Base-by-base conservation (phyloP, 2,888 invertebrate species). In the Elmis aenea region DNA sequence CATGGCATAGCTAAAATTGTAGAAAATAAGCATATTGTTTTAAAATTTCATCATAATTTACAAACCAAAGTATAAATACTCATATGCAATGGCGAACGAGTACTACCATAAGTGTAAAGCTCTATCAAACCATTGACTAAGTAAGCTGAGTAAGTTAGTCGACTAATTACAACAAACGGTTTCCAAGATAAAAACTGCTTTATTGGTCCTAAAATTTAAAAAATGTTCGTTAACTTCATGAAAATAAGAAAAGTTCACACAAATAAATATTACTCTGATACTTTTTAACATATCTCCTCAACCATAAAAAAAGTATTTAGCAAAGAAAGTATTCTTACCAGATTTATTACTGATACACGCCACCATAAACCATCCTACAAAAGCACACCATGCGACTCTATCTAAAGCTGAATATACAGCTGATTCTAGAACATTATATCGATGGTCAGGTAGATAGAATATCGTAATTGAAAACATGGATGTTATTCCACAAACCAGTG, bases 81-180 rank as follows among this genome's bases (percentile, higher is more conserved):
- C 51, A 83, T 71, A 54, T 78, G 75, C 25, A 73, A 62, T 1
- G 81, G 77, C 59, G 75, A 71, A 53, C 81, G 67, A 23, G 77
- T 51, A 27, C 75, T 76, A 1, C 81, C 78, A 3, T 75, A 69
- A 48, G 75, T 75, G 61, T 81, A 79, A 38, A 84, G 61, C 58
- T 81, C 83, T 0, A 85, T 72, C 12, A 83, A 67, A 2, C 84
- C 84, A 57, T 85, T 84, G 15, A 81, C 75, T 30, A 85, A 69
- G 60, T 84, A 85, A 1, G 83, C 82, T 50, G 82, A 81, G 58
- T 81, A 85, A 0, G 83, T 83, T 36, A 85, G 63, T 50, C 83
- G 72, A 44, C 82, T 79, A 10, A 84, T 66, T 0, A 83, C 81
- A 14, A 76, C 74, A 48, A 82, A 74, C 27, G 75, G 68, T 54